Evolutionary conservation across 2,888 invertebrate genomes (phyloP).

Genomic region (Octonoba sinensis): DNA sequence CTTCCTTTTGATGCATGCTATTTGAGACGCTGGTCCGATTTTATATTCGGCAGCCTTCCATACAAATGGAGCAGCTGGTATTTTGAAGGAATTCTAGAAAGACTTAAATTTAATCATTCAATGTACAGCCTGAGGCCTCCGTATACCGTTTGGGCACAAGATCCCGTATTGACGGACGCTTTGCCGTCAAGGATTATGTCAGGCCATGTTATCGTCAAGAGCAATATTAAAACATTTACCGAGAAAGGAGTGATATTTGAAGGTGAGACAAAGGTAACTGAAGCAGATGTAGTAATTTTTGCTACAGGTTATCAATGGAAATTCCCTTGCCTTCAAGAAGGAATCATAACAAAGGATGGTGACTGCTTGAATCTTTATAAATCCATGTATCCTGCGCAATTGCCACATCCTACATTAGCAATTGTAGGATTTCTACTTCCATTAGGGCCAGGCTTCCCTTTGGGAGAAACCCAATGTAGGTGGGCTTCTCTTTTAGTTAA

Average conservation of each 20-base stretch:
- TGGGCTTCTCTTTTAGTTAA: constrained; percentile 71
- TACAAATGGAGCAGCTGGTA: constrained; percentile 41
- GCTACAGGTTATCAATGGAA: constrained; percentile 71
- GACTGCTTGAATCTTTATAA: constrained; percentile 70
- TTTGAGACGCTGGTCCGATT: constrained; percentile 55
- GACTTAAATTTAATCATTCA: constrained; percentile 69
- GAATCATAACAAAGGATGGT: constrained; percentile 58
- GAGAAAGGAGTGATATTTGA: constrained; percentile 61
- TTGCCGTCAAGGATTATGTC: constrained; percentile 72
- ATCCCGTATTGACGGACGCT: constrained; percentile 71
- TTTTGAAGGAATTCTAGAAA: constrained; percentile 43
- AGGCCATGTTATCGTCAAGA: constrained; percentile 69
- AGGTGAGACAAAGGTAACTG: constrained; percentile 44
- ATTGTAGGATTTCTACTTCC: constrained; percentile 73
- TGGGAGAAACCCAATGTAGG: constrained; percentile 73
- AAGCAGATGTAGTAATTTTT: constrained; percentile 69
- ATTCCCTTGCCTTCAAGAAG: constrained; percentile 69
- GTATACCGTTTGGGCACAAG: constrained; percentile 69
- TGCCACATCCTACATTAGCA: constrained; percentile 71
- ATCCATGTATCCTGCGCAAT: constrained; percentile 71
- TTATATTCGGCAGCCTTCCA: constrained; percentile 24
- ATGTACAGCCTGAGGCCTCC: constrained; percentile 71
- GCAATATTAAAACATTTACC: constrained; percentile 68
- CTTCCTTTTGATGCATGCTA: constrained; percentile 69
- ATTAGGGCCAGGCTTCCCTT: constrained; percentile 72